Evolutionary conservation across 2,888 invertebrate species (phyloP), one percentile per base, ranked within the genome.

Genomic region (Choreutis nemorana): DNA sequence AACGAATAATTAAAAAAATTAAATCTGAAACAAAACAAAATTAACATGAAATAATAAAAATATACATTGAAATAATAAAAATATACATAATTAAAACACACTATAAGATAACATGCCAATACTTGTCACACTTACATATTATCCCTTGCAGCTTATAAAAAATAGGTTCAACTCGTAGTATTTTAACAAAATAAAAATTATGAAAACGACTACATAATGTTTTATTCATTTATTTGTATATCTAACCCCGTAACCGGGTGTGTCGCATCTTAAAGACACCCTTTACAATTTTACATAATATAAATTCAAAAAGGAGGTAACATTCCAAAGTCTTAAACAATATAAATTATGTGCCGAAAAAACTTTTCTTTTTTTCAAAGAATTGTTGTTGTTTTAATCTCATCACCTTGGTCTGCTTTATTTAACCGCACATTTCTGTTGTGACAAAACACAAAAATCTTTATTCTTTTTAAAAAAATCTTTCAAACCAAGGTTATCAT

Each of bases 271-370:
- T 51, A 54, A 62, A 52, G 52, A 47, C 60, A 71, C 66, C 65
- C 66, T 65, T 55, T 58, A 56, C 57, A 60, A 55, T 51, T 24
- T 26, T 30, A 67, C 61, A 67, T 71, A n/a, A n/a, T n/a, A 67
- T 63, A 70, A 70, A 70, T 73, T 62, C 65, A 66, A 67, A 68
- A 72, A 64, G 61, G 62, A 66, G 64, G 58, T 63, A 67, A 71
- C 65, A 64, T 60, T 65, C 62, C 58, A 65, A 66, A 55, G 60
- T 11, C 50, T 51, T 51, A 70, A 71, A 71, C 61, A 57, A 67
- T 64, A 58, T 49, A 40, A 44, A 48, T 45, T 42, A 52, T 45
- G 37, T 42, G 48, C 53, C 35, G 29, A 33, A 13, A 26, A 26
- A 14, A 15, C n/a, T n/a, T n/a, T n/a, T n/a, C n/a, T n/a, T n/a